A percentile compares a stretch with the other conserved stretches of the same genome.
Conservation (phyloP, 1,140 invertebrate species). For the Choristoneura fumiferana region DNA sequence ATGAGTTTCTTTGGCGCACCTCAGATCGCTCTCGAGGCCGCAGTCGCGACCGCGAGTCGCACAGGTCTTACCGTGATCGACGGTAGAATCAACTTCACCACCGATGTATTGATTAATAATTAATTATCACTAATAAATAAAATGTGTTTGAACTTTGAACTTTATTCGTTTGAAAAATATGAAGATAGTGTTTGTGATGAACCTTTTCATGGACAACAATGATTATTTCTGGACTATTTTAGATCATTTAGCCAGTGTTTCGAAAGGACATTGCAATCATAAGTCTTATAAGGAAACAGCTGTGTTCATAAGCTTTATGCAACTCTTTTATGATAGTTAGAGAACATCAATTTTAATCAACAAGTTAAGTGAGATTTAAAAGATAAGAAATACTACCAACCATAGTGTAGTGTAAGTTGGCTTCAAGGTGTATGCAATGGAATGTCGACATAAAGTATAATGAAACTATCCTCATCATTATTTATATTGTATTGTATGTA, state of each 20-base stretch:
- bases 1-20: constrained; percentile 93
- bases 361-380: neutral
- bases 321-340: neutral
- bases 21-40: constrained; percentile 80
- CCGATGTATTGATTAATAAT: constrained; percentile 61
- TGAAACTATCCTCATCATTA: constrained; percentile 4
- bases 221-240: constrained; percentile 12
- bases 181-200: constrained; percentile 63
- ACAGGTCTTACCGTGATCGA: constrained; percentile 73
- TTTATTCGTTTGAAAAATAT: constrained; percentile 66
- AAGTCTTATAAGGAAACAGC: neutral
- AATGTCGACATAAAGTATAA: constrained; percentile 1
- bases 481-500: no score
- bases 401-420: neutral
- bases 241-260: constrained; percentile 1
- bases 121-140: constrained; percentile 63
- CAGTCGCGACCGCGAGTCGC: constrained; percentile 77
- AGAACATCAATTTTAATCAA: neutral
- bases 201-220: constrained; percentile 42
- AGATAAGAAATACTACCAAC: constrained; percentile 4
- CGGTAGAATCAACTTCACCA: constrained; percentile 58
- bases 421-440: neutral
- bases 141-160: constrained; percentile 76
- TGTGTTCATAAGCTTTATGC: neutral
- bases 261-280: constrained; percentile 2